Conservation (phyloP, 2,113 vertebrate species). For the Columba janthina region DNA sequence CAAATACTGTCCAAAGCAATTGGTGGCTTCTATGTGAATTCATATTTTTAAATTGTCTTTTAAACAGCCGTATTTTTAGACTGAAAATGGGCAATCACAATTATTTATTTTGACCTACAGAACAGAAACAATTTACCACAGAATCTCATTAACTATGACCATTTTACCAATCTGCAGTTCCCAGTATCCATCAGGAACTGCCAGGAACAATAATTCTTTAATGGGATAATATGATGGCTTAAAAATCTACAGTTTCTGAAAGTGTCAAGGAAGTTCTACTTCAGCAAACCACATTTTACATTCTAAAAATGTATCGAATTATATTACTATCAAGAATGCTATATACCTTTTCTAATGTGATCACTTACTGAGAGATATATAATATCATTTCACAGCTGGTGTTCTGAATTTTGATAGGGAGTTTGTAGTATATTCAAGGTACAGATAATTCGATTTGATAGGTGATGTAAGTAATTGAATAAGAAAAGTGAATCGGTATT, state of each 20-base stretch:
- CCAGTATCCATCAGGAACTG: neutral
- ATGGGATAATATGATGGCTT: neutral
- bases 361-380: neutral
- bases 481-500: neutral
- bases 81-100: neutral
- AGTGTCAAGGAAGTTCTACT: neutral
- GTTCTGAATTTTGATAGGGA: neutral
- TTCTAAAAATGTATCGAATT: neutral
- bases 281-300: neutral
- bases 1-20: neutral
- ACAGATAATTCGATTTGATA: neutral
- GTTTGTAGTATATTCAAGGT: neutral
- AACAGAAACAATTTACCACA: neutral
- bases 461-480: neutral
- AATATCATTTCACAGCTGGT: neutral
- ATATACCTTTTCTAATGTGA: neutral
- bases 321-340: neutral
- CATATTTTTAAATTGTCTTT: neutral
- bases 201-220: neutral
- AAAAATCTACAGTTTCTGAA: neutral
- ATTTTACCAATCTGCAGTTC: neutral
- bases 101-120: neutral
- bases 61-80: neutral
- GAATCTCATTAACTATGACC: neutral
- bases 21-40: neutral